Evolutionary conservation across 2,797 vertebrate species (phyloP).

Genomic region (Varecia variegata): DNA sequence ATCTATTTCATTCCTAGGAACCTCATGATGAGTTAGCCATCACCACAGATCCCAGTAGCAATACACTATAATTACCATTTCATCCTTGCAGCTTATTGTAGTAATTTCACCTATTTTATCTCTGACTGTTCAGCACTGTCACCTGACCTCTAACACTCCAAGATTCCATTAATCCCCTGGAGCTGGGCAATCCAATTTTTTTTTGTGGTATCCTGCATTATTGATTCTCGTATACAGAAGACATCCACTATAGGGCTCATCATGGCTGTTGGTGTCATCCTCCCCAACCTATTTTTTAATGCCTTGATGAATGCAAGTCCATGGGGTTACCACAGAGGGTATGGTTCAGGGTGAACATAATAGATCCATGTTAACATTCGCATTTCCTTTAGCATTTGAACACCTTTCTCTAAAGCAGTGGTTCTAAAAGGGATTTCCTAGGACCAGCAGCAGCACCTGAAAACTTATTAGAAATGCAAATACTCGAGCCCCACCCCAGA

Average conservation of each 20-base stretch:
- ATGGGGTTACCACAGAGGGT: neutral
- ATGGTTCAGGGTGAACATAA: neutral
- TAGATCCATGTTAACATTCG: neutral
- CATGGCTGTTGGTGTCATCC: neutral
- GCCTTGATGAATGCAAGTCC: neutral
- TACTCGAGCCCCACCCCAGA: neutral
- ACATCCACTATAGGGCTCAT: neutral
- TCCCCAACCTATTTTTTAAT: neutral
- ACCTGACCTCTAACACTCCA: neutral
- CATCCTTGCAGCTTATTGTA: neutral
- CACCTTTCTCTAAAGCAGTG: neutral
- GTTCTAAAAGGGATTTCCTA: neutral
- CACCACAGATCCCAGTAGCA: neutral
- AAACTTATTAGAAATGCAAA: neutral
- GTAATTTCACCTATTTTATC: neutral
- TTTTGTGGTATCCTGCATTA: neutral
- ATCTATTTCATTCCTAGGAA: neutral
- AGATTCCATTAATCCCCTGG: neutral
- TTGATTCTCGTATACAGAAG: neutral
- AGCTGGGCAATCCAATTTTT: neutral
- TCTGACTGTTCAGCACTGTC: neutral
- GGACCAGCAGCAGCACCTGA: neutral
- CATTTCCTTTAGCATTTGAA: neutral
- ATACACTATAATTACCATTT: neutral
- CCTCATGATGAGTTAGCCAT: neutral